Percentiles rank a stretch among this genome's conserved stretches.
Evolutionary conservation across 2,888 invertebrate species (phyloP).

Genomic region (Linyphia triangularis): DNA sequence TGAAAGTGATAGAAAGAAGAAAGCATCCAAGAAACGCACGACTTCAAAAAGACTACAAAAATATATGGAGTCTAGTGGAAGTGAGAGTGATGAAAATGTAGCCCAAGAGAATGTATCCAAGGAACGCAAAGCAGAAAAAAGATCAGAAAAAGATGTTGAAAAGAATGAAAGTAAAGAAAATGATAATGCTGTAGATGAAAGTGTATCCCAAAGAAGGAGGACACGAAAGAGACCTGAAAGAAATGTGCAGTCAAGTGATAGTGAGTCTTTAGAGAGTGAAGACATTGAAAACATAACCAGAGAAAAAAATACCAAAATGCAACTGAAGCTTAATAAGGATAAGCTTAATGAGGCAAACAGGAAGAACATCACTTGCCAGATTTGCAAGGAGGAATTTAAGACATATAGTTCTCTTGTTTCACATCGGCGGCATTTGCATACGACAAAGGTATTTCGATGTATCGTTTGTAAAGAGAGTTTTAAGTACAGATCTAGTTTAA

Average conservation of each 20-base stretch:
- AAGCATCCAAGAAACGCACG: background rate
- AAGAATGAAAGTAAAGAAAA: background rate
- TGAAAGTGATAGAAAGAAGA: background rate
- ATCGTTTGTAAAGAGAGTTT: background rate
- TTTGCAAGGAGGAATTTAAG: background rate
- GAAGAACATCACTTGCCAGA: background rate
- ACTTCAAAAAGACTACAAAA: background rate
- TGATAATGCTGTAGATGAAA: background rate
- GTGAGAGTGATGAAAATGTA: background rate
- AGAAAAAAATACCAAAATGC: background rate
- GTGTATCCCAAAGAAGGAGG: background rate
- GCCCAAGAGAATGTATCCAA: background rate
- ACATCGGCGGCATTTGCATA: background rate
- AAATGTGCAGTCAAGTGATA: background rate
- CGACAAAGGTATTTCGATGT: background rate
- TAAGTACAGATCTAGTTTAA: background rate
- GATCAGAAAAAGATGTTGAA: background rate
- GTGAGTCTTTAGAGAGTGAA: background rate
- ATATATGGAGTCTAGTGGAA: background rate
- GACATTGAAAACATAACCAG: background rate
- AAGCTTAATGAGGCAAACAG: no score
- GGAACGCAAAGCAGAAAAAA: background rate
- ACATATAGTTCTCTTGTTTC: background rate
- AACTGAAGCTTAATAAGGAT: no score
- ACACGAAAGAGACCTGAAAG: background rate